Base-by-base conservation (phyloP, 2,113 vertebrate species). In the Anoura caudifer region DNA sequence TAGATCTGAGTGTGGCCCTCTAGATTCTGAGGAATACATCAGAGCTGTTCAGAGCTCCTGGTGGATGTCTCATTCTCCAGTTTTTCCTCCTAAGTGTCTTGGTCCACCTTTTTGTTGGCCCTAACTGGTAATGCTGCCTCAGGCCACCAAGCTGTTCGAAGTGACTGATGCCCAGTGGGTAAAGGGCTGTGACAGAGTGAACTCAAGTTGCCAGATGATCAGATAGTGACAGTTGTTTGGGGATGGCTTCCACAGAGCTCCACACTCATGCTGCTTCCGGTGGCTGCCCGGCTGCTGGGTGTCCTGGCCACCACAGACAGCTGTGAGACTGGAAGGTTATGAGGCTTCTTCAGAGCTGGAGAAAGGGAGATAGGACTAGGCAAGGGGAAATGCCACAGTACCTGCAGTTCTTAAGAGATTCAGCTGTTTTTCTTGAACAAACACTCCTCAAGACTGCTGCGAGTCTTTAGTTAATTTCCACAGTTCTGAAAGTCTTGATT, bases 391-490 rank as follows among this genome's bases (percentile, higher is more conserved):
- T 17, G 12, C 22, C 16, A 8, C 7, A 45, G 80, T 28, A 22
- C 11, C 83, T 15, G 65, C 16, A 36, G 0, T 69, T 90, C 70
- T 50, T 65, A 31, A 1, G 16, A 76, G 56, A 69, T 50, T 50
- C 22, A 38, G 6, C 33, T 52, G 17, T 38, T 65, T 73, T 82
- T 82, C 73, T 73, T 87, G 22, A 82, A 38, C 85, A 81, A 70
- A 77, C n/a, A 67, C 4, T 80, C 15, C 26, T 73, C 28, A 79
- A 79, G 56, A 70, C 28, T 65, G 20, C 45, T 38, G 3, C 16
- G 67, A 50, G 15, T 75, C 59, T 69, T 92, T 31, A 77, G n/a
- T 85, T 96, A 69, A 86, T 95, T 69, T 69, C 47, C 33, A 95
- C 13, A 41, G 12, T 80, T 79, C 75, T 54, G 38, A 86, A 76